Conservation (phyloP, 2,113 vertebrate species). For the Ageneiosus marmoratus region DNA sequence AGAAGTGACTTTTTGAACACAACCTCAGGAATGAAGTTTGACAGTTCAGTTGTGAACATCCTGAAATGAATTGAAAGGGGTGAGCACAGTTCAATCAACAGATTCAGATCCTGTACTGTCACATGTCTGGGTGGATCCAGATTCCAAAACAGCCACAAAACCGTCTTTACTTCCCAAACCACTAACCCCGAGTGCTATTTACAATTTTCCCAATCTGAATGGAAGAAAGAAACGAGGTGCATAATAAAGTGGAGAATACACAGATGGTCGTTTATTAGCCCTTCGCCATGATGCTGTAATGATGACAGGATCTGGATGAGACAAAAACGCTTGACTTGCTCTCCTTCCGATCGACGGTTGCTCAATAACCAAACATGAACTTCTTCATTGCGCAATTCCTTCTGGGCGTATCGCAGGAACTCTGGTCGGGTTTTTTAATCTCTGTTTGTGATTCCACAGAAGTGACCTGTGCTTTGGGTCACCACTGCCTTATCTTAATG, state of each 20-base stretch:
- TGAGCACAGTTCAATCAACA: not conserved
- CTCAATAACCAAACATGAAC: slow-evolving; percentile 29
- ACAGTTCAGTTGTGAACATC: not conserved
- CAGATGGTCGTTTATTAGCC: slow-evolving; percentile 11
- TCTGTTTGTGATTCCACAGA: slow-evolving; percentile 28
- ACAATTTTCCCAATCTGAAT: not conserved
- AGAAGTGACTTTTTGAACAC: not conserved
- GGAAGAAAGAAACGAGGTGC: not conserved
- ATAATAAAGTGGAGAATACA: slow-evolving; percentile 19
- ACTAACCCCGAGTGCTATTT: not conserved
- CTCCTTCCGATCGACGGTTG: slow-evolving; percentile 4
- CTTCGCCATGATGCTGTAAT: slow-evolving; percentile 3
- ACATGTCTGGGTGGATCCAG: not conserved
- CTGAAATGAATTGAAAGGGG: not conserved
- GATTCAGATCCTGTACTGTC: not conserved
- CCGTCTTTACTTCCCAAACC: not conserved
- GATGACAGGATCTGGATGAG: slow-evolving; percentile 7
- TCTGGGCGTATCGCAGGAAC: too few relatives aligned
- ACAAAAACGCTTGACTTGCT: slow-evolving; percentile 15
- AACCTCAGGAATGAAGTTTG: not conserved
- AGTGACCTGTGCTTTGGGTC: slow-evolving; percentile 22
- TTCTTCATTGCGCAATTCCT: slow-evolving; percentile 24
- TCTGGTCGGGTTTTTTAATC: not conserved
- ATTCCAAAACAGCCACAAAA: not conserved
- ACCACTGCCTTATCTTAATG: slow-evolving; percentile 34